phyloP scores from a whole-genome alignment of 2,888 invertebrate genomes.

The Eremobia ochroleuca region DNA sequence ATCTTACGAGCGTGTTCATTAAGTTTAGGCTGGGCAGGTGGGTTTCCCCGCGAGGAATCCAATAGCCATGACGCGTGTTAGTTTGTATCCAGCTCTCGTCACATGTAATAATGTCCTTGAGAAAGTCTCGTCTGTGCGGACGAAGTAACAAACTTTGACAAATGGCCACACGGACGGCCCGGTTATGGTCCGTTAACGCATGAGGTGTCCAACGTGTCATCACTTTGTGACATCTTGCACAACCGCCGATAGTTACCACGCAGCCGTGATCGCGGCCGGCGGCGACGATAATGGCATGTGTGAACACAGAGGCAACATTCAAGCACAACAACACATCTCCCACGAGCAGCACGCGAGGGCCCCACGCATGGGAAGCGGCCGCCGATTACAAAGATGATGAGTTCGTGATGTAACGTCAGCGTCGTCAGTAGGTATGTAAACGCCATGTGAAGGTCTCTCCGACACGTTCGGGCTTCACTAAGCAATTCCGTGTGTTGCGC shows the following conservation, averaged over 20 bases:
- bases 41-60: no score
- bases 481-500: constrained; percentile 52
- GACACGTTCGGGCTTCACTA: constrained; percentile 13
- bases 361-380: constrained; percentile 6
- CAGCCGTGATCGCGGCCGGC: background rate
- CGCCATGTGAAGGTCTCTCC: constrained; percentile 48
- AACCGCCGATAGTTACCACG: background rate
- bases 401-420: constrained; percentile 47
- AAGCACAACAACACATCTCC: background rate
- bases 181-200: no score
- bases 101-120: no score
- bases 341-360: background rate
- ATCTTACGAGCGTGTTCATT: no score
- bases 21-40: no score
- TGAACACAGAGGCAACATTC: constrained; percentile 4
- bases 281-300: background rate
- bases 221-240: constrained; percentile 1
- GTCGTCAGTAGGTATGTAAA: constrained; percentile 39
- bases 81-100: no score
- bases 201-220: no score
- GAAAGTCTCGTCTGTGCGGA: no score
- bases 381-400: constrained; percentile 5
- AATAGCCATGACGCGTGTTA: no score
- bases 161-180: no score
- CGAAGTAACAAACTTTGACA: no score